Base-by-base conservation (phyloP, 2,797 vertebrate species). In the Poecilia velifera region DNA sequence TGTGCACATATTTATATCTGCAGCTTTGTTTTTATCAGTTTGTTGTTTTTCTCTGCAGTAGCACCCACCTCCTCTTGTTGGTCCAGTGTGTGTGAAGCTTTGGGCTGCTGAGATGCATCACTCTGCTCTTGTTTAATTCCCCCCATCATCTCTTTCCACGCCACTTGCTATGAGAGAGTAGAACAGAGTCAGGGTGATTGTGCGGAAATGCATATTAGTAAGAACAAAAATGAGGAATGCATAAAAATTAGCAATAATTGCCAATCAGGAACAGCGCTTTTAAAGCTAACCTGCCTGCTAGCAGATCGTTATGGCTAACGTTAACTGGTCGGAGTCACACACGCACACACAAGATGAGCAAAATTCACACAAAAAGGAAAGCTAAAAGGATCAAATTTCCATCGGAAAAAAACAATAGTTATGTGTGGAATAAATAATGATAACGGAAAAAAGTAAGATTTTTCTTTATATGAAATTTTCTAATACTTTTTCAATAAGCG, bases 71-170 rank as follows among this genome's bases (percentile, higher is more conserved):
- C 96, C 1, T 99, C 98, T 49, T 97, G 97, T 0, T 9, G 93
- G 79, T 76, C 94, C 46, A 89, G 89, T 78, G 94, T 89, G 41
- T 94, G 93, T 55, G 93, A 89, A 49, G 92, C 84, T 89, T 87
- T 94, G 3, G 91, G 90, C 71, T 93, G 92, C 49, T 93, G 93
- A 1, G 94, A 87, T 16, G 88, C 91, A 84, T 99, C 98, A 46
- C 93, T 91, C 78, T 98, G 97, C 89, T 99, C 98, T 82, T 98
- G 98, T 86, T 99, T 99, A 77, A 99, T 96, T 22, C 97, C 94
- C 84, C 98, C 97, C 95, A 98, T 94, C 78, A 94, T 88, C 76
- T 82, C 36, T 57, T 76, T 73, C 74, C 51, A 62, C 45, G 14
- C 3, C 57, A 34, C 7, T 66, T 14, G 18, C 72, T 51, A 0